These are phyloP conservation scores for Bactericera cockerelli DNA, from an alignment of 1,140 invertebrate genomes.

Conservation along the genomic window DNA sequence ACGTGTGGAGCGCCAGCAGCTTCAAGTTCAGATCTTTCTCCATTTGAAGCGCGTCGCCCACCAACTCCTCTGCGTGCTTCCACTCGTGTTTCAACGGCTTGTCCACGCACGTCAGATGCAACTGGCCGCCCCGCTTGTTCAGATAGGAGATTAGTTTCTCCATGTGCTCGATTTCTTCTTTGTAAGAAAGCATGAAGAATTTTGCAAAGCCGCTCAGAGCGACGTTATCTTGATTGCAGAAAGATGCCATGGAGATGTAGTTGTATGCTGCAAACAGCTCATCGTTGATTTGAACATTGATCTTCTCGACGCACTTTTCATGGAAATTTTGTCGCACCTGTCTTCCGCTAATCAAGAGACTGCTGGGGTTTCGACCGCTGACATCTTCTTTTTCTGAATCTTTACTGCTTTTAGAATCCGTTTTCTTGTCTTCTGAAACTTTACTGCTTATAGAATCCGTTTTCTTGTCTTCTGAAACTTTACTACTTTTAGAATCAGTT, in stretches of 20 bases:
- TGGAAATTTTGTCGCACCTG: constrained; percentile 36
- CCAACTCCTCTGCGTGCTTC: constrained; percentile 43
- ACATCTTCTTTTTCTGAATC: too few species aligned
- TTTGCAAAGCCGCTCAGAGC: constrained; percentile 49
- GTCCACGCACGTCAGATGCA: constrained; percentile 36
- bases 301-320: constrained; percentile 50
- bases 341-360: not conserved
- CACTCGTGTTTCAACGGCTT: constrained; percentile 44
- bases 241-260: constrained; percentile 65
- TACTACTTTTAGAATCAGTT: too few species aligned
- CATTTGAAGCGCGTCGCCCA: constrained; percentile 47
- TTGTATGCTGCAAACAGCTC: constrained; percentile 67
- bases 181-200: constrained; percentile 52
- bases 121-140: constrained; percentile 59
- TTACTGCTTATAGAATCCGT: too few species aligned
- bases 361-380: too few species aligned
- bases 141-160: constrained; percentile 58
- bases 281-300: constrained; percentile 78
- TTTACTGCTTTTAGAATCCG: too few species aligned
- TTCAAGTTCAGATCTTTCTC: constrained; percentile 60
- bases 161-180: constrained; percentile 60
- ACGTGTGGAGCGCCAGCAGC: constrained; percentile 45
- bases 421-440: too few species aligned
- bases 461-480: too few species aligned
- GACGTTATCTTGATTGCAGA: constrained; percentile 63